Percentiles rank a stretch among this genome's conserved stretches.
phyloP scores from a whole-genome alignment of 2,888 invertebrate species.

The Melitaea athalia region DNA sequence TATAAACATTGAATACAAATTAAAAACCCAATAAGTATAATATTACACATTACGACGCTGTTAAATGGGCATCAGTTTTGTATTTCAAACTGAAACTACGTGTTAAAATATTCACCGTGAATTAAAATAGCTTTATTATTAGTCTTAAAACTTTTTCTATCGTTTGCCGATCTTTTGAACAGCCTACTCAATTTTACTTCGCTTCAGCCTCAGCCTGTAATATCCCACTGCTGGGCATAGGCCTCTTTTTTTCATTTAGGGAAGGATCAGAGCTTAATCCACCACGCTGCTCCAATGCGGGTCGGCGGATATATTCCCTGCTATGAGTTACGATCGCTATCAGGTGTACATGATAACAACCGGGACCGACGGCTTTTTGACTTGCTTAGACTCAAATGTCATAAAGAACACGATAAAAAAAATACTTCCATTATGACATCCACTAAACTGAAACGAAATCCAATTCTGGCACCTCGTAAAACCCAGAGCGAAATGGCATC shows the following conservation, averaged over 20 bases:
- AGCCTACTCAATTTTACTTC: background rate
- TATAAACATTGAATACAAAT: slow-evolving; percentile 67
- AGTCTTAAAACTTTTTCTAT: background rate
- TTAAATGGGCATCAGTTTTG: slow-evolving; percentile 45
- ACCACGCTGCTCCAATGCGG: too few species aligned
- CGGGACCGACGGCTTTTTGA: background rate
- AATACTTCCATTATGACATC: slow-evolving; percentile 16
- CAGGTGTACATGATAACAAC: too few species aligned
- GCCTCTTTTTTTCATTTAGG: too few species aligned
- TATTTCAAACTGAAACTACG: slow-evolving; percentile 19
- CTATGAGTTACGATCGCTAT: too few species aligned
- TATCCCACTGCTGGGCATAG: too few species aligned
- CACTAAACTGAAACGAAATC: slow-evolving; percentile 26
- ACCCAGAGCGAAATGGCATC: slow-evolving; percentile 62
- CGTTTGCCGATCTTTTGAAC: background rate
- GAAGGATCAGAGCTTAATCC: too few species aligned
- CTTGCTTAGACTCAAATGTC: background rate
- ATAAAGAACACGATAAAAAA: slow-evolving; percentile 1
- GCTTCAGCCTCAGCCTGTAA: too few species aligned
- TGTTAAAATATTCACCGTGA: slow-evolving; percentile 12
- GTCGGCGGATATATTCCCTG: too few species aligned
- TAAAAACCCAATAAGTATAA: slow-evolving; percentile 58
- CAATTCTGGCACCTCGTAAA: slow-evolving; percentile 57
- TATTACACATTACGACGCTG: slow-evolving; percentile 57
- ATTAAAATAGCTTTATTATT: slow-evolving; percentile 20